Evolutionary conservation across 2,888 invertebrate species (phyloP), one percentile per base, ranked within the genome.

Genomic region (Brenthis ino): DNA sequence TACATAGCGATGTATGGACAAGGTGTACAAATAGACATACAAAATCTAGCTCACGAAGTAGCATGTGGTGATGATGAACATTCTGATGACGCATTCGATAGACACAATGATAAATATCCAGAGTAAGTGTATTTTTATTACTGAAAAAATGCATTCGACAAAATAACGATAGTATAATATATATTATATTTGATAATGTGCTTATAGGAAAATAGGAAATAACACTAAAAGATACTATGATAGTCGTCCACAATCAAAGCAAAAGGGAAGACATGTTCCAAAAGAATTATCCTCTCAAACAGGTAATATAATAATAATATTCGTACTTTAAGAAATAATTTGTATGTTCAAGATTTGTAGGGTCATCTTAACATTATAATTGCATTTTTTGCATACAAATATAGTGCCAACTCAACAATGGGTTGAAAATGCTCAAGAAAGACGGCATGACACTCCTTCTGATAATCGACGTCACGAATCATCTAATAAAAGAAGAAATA

Each of bases 1-100:
- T 53, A 53, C 16, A 16, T 14, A 78, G 83, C 78, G 12, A 73
- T 74, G 72, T 76, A 74, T 51, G 79, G 80, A 0, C 80, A 79
- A 67, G 71, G 72, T 56, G 72, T 72, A 4, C 79, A 77, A 37
- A 73, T 76, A 3, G 63, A 57, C 50, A 72, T 54, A 47, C 72
- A 70, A 8, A 64, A 65, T 65, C 12, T 57, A 33, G 74, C 79
- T 3, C 68, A 77, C 16, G 83, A 84, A 54, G 81, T 82, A 58
- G 82, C 85, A 0, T 82, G 83, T 67, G 82, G 80, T 24, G 83
- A 83, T 13, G 63, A 69, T 51, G 69, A 67, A n/a, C 54, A 47
- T 1, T 68, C 68, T 24, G 70, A 68, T 20, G 64, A 71, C 12
- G 37, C 63, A n/a, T 58, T 57, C 24, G 50, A 63, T 14, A 50